Base-by-base conservation (phyloP, 1,140 invertebrate genomes). In the Rhagoletis zephyria region DNA sequence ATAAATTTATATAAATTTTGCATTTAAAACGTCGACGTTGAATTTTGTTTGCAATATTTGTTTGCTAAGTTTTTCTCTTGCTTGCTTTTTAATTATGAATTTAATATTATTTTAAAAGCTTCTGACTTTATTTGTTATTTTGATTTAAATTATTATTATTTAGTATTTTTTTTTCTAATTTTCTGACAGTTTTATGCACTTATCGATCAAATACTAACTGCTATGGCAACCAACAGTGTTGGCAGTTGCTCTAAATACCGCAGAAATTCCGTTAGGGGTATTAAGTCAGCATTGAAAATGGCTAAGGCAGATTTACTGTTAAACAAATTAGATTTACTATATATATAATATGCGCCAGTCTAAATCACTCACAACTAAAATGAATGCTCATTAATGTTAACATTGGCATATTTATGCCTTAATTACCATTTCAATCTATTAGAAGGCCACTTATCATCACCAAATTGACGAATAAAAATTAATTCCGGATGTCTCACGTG, bases 401-500 rank as follows among this genome's bases (percentile, higher is more conserved):
- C 40, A 1, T 74, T 74, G 42, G 42, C 16, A 12, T 74, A 10
- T 74, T 12, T n/a, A 74, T 48, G 45, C 14, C 67, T 45, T 74
- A 74, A 74, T 74, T 74, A 74, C 67, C 67, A 14, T 74, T 45
- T 74, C 67, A 74, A 74, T 45, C 67, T 14, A 45, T 45, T 12
- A 74, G 67, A 74, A 74, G 67, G 67, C 67, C 67, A 74, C 67
- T 74, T 74, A 48, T 40, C 42, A 40, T 14, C 67, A 14, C 16
- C 67, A 14, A 5, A 74, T 74, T 74, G 67, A 74, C 67, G 3
- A 74, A 74, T 48, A 42, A 74, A 74, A 74, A 74, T 74, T 74
- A 74, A 74, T 74, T 74, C 67, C 42, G 67, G 48, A 74, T 45
- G 67, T 74, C 67, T 74, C 67, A 74, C 67, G 67, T 74, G 67